Percentiles rank a stretch among this genome's conserved stretches.
These are phyloP conservation scores for Lasioglossum pauxillum DNA, from an alignment of 2,888 invertebrate genomes.

Conservation along the genomic window DNA sequence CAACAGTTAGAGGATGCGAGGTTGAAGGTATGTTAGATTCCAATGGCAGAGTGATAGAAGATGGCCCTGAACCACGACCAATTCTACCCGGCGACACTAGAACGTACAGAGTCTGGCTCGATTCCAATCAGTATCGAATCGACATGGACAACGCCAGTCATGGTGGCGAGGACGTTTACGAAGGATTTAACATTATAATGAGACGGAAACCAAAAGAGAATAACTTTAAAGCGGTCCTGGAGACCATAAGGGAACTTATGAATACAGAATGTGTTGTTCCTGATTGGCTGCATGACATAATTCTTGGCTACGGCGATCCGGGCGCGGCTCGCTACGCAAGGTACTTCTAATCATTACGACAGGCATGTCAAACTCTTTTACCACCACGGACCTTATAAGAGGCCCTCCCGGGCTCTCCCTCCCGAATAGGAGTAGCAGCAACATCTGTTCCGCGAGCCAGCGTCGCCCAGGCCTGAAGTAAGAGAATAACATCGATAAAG, in stretches of 20 bases:
- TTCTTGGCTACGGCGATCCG: constrained; percentile 99
- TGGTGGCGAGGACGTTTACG: constrained; percentile 94
- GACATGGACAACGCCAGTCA: constrained; percentile 94
- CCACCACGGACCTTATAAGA: too few relatives aligned
- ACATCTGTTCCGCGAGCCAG: too few relatives aligned
- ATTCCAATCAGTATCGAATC: constrained; percentile 97
- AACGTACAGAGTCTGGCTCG: constrained; percentile 97
- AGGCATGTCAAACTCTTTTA: too few relatives aligned
- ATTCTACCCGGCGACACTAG: constrained; percentile 94
- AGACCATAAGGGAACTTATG: constrained; percentile 99
- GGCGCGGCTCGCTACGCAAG: constrained; percentile 98
- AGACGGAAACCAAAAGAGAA: constrained; percentile 99
- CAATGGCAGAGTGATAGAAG: constrained; percentile 98
- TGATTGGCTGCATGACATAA: constrained; percentile 97
- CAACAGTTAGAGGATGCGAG: constrained; percentile 98
- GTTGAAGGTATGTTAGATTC: constrained; percentile 99
- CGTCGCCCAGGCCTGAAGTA: too few relatives aligned
- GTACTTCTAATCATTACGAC: constrained; percentile 79
- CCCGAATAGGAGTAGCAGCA: too few relatives aligned
- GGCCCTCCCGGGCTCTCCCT: too few relatives aligned
- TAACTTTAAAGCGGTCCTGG: constrained; percentile 99
- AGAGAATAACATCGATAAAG: too few relatives aligned
- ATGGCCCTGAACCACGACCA: constrained; percentile 96
- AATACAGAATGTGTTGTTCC: constrained; percentile 99
- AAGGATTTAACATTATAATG: constrained; percentile 98